Evolutionary conservation across 2,797 vertebrate genomes (phyloP), one percentile per base, ranked within the genome.

Genomic region (Eidolon dupreanum): DNA sequence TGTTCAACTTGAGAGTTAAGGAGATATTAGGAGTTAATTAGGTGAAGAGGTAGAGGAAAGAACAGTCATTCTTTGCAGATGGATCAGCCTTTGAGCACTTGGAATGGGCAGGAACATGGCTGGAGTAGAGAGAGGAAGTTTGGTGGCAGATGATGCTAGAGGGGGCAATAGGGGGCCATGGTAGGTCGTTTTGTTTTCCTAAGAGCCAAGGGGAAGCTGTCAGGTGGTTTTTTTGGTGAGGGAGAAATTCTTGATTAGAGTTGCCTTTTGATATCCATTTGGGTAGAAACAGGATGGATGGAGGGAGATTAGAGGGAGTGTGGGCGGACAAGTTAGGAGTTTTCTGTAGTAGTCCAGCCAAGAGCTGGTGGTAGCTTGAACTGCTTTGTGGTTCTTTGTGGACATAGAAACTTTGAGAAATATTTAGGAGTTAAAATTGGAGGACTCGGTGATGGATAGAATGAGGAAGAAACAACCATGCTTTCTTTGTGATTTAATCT

Each of bases 341-440:
- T 75, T 88, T 17, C 81, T 85, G 15, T 43, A 26, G 12, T 82
- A 46, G 6, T 87, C 43, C 12, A 79, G 63, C 70, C 71, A 46
- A 57, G 33, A 81, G 12, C 70, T 70, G 38, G 46, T 31, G 15
- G 68, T 43, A 90, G 66, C 33, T 96, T 85, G 36, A 74, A 88
- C 68, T 51, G 31, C 17, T 87, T 77, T 68, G 65, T 88, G 75
- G 11, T 66, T 49, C 49, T 49, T 49, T 19, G 49, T 77, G 33
- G 46, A 75, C 63, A 53, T 33, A 65, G 73, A 91, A 75, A 19
- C 53, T 81, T 77, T 79, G n/a, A 79, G 55, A 93, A 88, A 55
- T 73, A n/a, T 63, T 84, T 88, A 61, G 79, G 38, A 83, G 8
- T 74, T 96, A 94, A 88, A 86, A 86, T 77, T 41, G 9, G 8